phyloP scores from a whole-genome alignment of 2,113 vertebrate genomes.

The Ptilonorhynchus violaceus region DNA sequence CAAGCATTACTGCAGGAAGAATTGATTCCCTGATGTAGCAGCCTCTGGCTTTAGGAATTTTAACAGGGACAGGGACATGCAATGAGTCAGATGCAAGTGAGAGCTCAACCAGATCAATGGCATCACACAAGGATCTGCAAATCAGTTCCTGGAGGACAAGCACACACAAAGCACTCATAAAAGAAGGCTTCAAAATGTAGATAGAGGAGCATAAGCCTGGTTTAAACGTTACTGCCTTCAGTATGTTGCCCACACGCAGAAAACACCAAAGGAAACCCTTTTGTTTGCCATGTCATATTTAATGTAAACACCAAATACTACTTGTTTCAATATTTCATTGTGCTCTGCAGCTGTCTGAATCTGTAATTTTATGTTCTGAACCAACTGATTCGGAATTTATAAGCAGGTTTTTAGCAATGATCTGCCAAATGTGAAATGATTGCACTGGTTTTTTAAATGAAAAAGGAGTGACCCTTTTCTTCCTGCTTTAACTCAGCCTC shows the following conservation, averaged over 20 bases:
- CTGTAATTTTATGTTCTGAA: slow-evolving; percentile 34
- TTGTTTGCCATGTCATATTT: background rate
- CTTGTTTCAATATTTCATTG: slow-evolving; percentile 20
- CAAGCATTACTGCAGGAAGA: background rate
- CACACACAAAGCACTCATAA: background rate
- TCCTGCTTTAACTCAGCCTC: background rate
- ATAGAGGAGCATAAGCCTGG: background rate
- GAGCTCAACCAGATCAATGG: background rate
- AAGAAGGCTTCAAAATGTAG: background rate
- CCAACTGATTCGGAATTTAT: slow-evolving; percentile 47
- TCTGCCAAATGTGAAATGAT: slow-evolving; percentile 49
- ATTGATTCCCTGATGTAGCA: background rate
- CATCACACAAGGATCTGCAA: background rate
- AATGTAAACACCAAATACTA: background rate
- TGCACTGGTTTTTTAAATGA: background rate
- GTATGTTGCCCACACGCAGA: background rate
- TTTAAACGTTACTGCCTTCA: background rate
- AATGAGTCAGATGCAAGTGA: background rate
- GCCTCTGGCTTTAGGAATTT: background rate
- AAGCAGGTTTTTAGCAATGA: slow-evolving; percentile 51
- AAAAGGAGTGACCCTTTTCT: background rate
- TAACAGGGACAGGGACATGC: background rate
- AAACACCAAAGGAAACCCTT: background rate
- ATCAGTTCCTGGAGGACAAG: background rate
- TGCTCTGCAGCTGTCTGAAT: slow-evolving; percentile 26